These are phyloP conservation scores for Musca vetustissima DNA, from an alignment of 1,140 invertebrate species.

Conservation along the genomic window DNA sequence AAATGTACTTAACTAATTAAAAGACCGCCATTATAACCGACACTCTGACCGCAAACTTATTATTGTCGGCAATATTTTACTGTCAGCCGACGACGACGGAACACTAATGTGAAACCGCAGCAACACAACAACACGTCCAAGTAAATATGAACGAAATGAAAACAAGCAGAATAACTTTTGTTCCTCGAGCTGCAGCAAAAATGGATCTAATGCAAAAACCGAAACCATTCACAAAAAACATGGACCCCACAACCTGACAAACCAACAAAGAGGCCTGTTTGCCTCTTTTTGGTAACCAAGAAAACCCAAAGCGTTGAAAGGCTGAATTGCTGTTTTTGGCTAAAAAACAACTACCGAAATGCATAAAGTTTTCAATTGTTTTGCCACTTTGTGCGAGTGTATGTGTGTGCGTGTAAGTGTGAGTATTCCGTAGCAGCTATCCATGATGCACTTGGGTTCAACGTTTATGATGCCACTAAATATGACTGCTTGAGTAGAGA, in stretches of 20 bases:
- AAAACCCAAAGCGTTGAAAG: neutral
- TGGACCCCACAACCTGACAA: neutral
- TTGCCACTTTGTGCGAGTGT: constrained; percentile 12
- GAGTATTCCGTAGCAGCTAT: no score
- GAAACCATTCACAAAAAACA: neutral
- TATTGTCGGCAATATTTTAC: constrained; percentile 20
- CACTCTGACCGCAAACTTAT: constrained; percentile 23
- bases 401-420: no score
- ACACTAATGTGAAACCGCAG: constrained; percentile 17
- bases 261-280: neutral
- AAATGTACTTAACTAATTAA: constrained; percentile 23
- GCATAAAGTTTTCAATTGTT: constrained; percentile 18
- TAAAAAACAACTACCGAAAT: constrained; percentile 14
- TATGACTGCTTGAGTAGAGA: no score
- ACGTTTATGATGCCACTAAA: neutral
- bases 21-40: constrained; percentile 22
- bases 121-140: no score
- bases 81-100: neutral
- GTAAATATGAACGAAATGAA: constrained; percentile 6
- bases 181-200: neutral
- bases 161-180: neutral
- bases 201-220: neutral
- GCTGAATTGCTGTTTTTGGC: constrained; percentile 10
- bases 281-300: neutral
- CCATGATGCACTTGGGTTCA: constrained; percentile 6